These are phyloP conservation scores for Thereva nobilitata DNA, from an alignment of 2,888 invertebrate species.

Conservation along the genomic window DNA sequence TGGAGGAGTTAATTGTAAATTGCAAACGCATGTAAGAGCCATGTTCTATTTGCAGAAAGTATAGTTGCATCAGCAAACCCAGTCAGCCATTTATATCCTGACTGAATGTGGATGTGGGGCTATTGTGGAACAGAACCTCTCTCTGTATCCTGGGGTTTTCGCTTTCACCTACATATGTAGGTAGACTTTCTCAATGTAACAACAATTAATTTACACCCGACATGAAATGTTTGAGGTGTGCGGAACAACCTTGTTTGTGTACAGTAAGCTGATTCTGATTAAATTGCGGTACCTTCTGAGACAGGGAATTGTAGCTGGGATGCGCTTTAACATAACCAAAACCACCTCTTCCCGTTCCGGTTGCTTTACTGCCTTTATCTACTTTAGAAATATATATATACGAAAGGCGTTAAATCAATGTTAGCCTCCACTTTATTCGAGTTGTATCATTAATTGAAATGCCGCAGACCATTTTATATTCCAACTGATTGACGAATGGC, in stretches of 20 bases:
- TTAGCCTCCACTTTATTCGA: slow-evolving; percentile 38
- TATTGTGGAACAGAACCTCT: background rate
- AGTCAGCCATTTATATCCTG: slow-evolving; percentile 14
- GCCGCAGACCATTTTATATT: slow-evolving; percentile 37
- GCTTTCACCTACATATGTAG: background rate
- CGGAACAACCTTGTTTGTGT: slow-evolving; percentile 31
- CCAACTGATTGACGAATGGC: slow-evolving; percentile 34
- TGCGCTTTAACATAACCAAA: too few species aligned
- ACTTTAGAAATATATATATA: background rate
- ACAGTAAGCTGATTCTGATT: slow-evolving; percentile 39
- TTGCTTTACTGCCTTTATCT: too few species aligned
- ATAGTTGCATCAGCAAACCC: slow-evolving; percentile 21
- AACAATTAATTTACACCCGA: slow-evolving; percentile 34
- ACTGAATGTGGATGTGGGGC: background rate
- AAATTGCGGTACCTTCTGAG: slow-evolving; percentile 41
- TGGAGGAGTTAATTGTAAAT: slow-evolving; percentile 32
- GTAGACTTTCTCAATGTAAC: slow-evolving; percentile 20
- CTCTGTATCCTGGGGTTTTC: background rate
- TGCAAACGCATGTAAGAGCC: slow-evolving; percentile 25
- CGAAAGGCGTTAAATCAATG: slow-evolving; percentile 39
- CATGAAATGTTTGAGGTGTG: slow-evolving; percentile 34
- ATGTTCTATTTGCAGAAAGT: slow-evolving; percentile 32
- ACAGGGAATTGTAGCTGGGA: slow-evolving; percentile 23
- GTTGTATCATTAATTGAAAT: slow-evolving; percentile 41
- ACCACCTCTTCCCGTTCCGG: too few species aligned